These are phyloP conservation scores for Tadarida brasiliensis DNA, from an alignment of 2,797 vertebrate genomes.

Conservation along the genomic window DNA sequence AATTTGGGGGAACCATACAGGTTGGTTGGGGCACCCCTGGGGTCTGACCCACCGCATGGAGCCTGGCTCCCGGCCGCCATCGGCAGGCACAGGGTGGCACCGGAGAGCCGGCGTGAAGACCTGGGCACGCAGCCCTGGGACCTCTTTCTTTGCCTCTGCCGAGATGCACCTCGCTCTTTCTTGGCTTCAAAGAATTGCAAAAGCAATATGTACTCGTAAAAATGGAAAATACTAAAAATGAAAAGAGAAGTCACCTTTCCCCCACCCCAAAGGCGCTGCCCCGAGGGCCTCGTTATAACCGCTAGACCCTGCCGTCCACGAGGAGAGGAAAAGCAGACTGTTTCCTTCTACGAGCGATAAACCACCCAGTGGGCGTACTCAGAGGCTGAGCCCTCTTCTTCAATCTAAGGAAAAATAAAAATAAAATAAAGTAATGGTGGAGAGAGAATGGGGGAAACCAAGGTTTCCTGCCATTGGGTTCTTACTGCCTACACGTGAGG, in stretches of 20 bases:
- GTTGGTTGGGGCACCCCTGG: fast-evolving
- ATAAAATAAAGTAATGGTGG: not conserved
- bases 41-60: fast-evolving
- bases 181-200: not conserved
- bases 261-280: not conserved
- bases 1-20: not conserved
- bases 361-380: fast-evolving
- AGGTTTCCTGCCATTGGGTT: not conserved
- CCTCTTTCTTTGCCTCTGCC: fast-evolving
- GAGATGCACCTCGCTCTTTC: not conserved
- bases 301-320: fast-evolving
- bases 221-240: not conserved
- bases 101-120: fast-evolving
- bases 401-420: not conserved
- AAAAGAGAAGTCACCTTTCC: not conserved
- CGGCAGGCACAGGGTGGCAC: no score
- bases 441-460: not conserved
- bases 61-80: not conserved
- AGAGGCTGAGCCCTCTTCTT: not conserved
- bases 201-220: not conserved
- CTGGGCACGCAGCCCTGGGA: fast-evolving
- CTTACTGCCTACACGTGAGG: conserved; percentile 28
- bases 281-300: fast-evolving
- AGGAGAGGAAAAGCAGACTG: not conserved
- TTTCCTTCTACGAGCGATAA: fast-evolving